Percentiles rank a stretch among this genome's conserved stretches.
Conservation (phyloP, 1,140 invertebrate species). For the Mamestra configurata region DNA sequence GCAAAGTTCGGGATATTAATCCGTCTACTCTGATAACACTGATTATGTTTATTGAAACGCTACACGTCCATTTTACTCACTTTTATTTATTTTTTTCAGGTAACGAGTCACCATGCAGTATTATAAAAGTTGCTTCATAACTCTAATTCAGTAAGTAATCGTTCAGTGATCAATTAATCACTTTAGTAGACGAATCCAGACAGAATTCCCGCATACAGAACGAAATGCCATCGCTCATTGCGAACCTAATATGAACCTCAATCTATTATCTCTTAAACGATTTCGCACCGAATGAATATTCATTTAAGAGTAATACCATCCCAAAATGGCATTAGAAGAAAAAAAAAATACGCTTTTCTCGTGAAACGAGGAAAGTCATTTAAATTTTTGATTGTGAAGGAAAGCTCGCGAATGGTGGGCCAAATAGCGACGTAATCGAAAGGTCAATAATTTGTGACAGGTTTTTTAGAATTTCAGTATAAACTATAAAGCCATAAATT, state of each 20-base stretch:
- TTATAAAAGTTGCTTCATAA: conserved; percentile 8
- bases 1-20: conserved; percentile 15
- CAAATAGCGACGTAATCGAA: conserved; percentile 71
- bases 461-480: neutral
- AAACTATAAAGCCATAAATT: neutral
- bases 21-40: conserved; percentile 13
- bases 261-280: conserved; percentile 86
- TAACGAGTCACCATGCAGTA: neutral
- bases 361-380: conserved; percentile 77
- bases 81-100: conserved; percentile 33
- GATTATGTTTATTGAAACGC: conserved; percentile 14
- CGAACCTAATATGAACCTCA: conserved; percentile 81
- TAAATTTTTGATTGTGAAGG: conserved; percentile 84
- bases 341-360: conserved; percentile 75
- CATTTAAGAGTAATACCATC: conserved; percentile 84
- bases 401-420: conserved; percentile 62
- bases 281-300: conserved; percentile 85
- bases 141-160: conserved; percentile 56
- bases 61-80: conserved; percentile 3
- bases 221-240: conserved; percentile 78
- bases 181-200: conserved; percentile 58
- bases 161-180: conserved; percentile 68
- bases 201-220: conserved; percentile 74
- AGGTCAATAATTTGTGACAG: conserved; percentile 72
- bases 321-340: conserved; percentile 81